Evolutionary conservation across 2,888 invertebrate species (phyloP), one percentile per base, ranked within the genome.

Genomic region (Syritta pipiens): DNA sequence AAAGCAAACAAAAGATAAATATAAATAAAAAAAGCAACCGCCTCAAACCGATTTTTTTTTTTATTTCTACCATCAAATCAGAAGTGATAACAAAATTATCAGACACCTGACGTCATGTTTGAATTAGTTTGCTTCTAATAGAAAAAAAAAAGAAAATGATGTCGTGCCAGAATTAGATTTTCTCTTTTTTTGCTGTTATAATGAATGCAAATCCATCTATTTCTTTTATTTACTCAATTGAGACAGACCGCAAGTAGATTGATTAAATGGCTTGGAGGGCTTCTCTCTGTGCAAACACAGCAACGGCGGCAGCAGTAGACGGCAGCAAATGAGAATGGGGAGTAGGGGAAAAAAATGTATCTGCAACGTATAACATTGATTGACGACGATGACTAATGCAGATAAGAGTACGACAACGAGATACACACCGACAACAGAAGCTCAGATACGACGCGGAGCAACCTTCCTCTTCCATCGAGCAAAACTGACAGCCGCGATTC

Each of bases 211-310:
- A 53, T 53, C 37, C 6, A 24, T 24, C 7, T 20, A 51, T 19
- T 51, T 32, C 12, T n/a, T 51, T 32, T 32, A 26, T 35, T 35
- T 32, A 46, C 28, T 19, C 4, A 35, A 60, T 32, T 24, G 24
- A 20, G 26, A 28, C 7, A 20, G 19, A 57, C 7, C 30, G 12
- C 44, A 32, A 48, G 60, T 24, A 37, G 48, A 46, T 35, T 35
- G 48, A 37, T 6, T 35, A 17, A 30, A 51, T 14, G 24, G 37
- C 37, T 37, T 14, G 7, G 20, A 32, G 12, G 37, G n/a, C n/a
- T n/a, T n/a, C n/a, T n/a, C n/a, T n/a, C n/a, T n/a, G n/a, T n/a
- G n/a, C n/a, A n/a, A n/a, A n/a, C n/a, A n/a, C n/a, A n/a, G n/a
- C n/a, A n/a, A n/a, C n/a, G n/a, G n/a, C n/a, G n/a, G n/a, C n/a